A percentile compares a stretch with the other conserved stretches of the same genome.
Evolutionary conservation across 2,888 invertebrate species (phyloP).

Genomic region (Glaucopsyche alexis): DNA sequence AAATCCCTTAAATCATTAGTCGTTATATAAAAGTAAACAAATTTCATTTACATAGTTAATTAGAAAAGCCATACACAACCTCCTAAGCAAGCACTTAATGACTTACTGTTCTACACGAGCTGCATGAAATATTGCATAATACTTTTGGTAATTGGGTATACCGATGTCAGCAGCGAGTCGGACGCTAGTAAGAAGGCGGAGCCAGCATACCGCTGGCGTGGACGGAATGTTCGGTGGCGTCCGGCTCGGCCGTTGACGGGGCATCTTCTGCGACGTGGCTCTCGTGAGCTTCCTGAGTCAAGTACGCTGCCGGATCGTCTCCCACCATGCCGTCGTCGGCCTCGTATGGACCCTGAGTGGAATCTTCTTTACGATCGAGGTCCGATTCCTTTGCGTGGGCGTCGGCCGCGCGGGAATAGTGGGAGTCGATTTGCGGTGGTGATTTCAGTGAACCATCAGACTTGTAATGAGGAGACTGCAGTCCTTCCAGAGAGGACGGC

Average conservation of each 20-base stretch:
- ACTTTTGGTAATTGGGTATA: constrained; percentile 73
- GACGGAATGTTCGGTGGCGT: constrained; percentile 77
- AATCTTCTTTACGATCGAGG: constrained; percentile 66
- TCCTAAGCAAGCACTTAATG: constrained; percentile 56
- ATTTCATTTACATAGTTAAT: constrained; percentile 55
- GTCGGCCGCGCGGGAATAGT: constrained; percentile 78
- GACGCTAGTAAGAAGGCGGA: constrained; percentile 72
- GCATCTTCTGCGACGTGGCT: constrained; percentile 68
- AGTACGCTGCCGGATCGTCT: constrained; percentile 77
- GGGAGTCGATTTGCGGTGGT: constrained; percentile 80
- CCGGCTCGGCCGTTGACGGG: constrained; percentile 81
- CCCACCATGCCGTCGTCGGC: constrained; percentile 77
- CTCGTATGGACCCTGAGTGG: constrained; percentile 83
- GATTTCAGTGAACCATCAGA: constrained; percentile 72
- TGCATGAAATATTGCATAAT: constrained; percentile 65
- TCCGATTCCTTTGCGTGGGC: constrained; percentile 65
- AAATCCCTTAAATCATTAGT: constrained; percentile 58
- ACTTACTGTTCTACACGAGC: constrained; percentile 52
- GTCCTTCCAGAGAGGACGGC: constrained; percentile 72
- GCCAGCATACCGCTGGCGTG: constrained; percentile 79
- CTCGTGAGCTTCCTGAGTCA: constrained; percentile 62
- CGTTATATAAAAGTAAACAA: constrained; percentile 49
- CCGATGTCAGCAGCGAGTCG: constrained; percentile 56
- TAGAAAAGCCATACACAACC: constrained; percentile 49
- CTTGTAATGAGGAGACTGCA: constrained; percentile 73